Percentiles rank a stretch among this genome's conserved stretches.
Conservation (phyloP, 2,888 invertebrate species). For the Nemurella pictetii region DNA sequence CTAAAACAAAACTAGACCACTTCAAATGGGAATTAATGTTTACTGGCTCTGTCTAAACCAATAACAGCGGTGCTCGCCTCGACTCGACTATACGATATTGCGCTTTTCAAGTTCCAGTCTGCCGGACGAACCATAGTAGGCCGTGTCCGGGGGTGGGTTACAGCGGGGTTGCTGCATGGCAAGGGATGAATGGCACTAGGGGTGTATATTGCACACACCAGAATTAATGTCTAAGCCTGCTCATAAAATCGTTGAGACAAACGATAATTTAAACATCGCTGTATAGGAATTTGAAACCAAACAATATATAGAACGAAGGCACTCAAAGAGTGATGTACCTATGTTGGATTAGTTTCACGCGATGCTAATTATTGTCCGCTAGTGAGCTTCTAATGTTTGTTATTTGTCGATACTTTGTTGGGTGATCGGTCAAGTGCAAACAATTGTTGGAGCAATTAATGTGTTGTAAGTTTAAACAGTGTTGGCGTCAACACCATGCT, state of each 20-base stretch:
- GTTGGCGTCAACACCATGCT: background rate
- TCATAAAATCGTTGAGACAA: slow-evolving; percentile 3
- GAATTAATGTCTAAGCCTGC: background rate
- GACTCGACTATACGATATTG: background rate
- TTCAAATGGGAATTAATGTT: slow-evolving; percentile 20
- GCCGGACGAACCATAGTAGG: background rate
- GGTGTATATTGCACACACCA: background rate
- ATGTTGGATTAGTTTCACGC: background rate
- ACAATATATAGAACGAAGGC: background rate
- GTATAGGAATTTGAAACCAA: background rate
- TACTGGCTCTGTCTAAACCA: slow-evolving; percentile 6
- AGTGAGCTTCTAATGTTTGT: background rate
- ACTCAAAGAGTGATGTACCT: background rate
- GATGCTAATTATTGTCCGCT: background rate
- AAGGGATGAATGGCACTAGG: background rate
- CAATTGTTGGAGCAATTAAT: background rate
- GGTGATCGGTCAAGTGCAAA: background rate
- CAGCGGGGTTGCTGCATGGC: background rate
- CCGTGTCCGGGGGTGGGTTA: background rate
- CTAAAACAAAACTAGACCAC: slow-evolving; percentile 10
- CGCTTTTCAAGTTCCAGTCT: background rate
- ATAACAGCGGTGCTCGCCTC: background rate
- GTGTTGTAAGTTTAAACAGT: background rate
- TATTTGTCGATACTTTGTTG: background rate
- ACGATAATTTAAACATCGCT: background rate